Evolutionary conservation across 2,113 vertebrate genomes (phyloP).

Genomic region (Elanoides forficatus): DNA sequence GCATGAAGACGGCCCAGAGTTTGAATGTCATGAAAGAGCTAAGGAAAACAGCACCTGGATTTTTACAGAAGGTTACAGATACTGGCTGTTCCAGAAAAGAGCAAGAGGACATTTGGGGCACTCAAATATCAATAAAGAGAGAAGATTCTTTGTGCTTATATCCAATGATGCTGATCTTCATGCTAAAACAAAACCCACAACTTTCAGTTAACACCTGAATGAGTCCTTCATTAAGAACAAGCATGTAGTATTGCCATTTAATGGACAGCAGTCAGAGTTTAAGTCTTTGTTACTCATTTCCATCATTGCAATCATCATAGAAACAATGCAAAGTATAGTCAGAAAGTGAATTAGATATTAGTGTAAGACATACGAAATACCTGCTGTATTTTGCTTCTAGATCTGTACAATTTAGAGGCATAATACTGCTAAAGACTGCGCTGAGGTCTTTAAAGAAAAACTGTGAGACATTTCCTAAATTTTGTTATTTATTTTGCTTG

Average conservation of each 20-base stretch:
- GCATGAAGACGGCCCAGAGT: background rate
- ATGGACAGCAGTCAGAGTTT: background rate
- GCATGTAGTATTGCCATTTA: background rate
- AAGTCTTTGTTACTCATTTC: background rate
- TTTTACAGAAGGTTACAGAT: background rate
- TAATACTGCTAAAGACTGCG: background rate
- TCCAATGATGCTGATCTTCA: background rate
- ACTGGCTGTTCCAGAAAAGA: background rate
- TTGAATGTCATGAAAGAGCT: background rate
- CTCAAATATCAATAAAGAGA: background rate
- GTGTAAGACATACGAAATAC: background rate
- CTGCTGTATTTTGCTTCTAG: background rate
- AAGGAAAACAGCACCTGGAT: background rate
- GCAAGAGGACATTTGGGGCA: background rate
- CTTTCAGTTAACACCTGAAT: background rate
- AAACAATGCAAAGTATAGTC: background rate
- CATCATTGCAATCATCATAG: background rate
- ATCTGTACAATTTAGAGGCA: background rate
- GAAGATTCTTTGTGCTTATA: background rate
- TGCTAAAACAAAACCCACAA: background rate
- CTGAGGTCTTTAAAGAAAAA: background rate
- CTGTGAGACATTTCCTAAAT: background rate
- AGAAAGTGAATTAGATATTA: background rate
- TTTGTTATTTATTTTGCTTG: background rate
- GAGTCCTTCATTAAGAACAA: background rate